Evolutionary conservation across 2,797 vertebrate genomes (phyloP).

Genomic region (Rhinichthys osculus): DNA sequence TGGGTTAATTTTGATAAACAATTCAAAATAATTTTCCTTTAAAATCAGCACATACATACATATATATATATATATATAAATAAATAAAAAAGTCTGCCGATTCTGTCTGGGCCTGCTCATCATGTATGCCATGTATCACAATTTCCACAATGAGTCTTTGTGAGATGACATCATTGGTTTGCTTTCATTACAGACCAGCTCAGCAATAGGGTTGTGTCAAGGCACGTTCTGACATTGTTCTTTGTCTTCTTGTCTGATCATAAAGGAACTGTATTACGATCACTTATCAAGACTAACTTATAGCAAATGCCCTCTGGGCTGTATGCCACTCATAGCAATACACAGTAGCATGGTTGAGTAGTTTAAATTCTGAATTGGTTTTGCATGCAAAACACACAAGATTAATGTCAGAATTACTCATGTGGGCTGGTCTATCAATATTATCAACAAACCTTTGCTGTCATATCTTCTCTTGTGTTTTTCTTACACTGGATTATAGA

Average conservation of each 20-base stretch:
- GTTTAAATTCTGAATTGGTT: neutral
- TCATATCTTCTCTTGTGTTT: neutral
- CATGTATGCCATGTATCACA: slow-evolving; percentile 25
- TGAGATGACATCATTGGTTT: slow-evolving; percentile 33
- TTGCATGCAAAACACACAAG: neutral
- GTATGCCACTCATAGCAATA: slow-evolving; percentile 18
- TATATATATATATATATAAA: too few species aligned
- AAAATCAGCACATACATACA: neutral
- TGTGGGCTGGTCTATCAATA: neutral
- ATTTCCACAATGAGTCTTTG: slow-evolving; percentile 4
- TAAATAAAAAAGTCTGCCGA: neutral
- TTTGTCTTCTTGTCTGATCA: slow-evolving; percentile 48
- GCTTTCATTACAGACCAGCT: slow-evolving; percentile 34
- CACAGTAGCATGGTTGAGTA: neutral
- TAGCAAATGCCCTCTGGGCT: slow-evolving; percentile 27
- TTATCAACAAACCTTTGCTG: neutral
- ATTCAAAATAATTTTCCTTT: neutral
- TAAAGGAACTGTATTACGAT: slow-evolving; percentile 43
- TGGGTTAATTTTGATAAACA: neutral
- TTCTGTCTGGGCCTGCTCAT: slow-evolving; percentile 21
- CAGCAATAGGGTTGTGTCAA: slow-evolving; percentile 42
- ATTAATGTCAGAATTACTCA: neutral
- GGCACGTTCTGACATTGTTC: slow-evolving; percentile 44
- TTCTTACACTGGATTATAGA: neutral
- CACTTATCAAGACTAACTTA: slow-evolving; percentile 43